phyloP scores from a whole-genome alignment of 2,113 vertebrate genomes.

The Mandrillus leucophaeus region DNA sequence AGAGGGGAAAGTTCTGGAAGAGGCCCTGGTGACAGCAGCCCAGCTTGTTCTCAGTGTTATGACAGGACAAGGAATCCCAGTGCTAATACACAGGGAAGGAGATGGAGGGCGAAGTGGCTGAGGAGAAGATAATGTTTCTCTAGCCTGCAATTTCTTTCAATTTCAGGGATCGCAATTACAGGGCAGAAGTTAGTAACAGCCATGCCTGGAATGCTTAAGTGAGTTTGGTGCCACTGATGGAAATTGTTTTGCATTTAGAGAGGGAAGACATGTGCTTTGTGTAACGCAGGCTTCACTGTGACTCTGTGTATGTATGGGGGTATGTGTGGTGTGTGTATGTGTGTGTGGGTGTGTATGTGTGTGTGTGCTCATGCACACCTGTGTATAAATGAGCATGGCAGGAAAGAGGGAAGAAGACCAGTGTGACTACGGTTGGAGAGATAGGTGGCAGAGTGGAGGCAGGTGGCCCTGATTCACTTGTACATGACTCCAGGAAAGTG shows the following conservation, averaged over 20 bases:
- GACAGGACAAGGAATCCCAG: background rate
- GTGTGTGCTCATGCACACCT: background rate
- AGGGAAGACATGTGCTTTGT: background rate
- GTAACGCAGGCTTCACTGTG: background rate
- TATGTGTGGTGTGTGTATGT: background rate
- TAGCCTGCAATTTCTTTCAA: constrained; percentile 73
- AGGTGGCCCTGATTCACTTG: background rate
- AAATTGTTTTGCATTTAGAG: constrained; percentile 50
- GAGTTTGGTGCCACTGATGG: background rate
- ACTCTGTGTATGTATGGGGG: background rate
- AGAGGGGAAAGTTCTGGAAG: background rate
- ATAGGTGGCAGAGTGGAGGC: fast-evolving
- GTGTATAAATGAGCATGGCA: too few species aligned
- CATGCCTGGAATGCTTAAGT: constrained; percentile 73
- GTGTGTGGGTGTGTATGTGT: background rate
- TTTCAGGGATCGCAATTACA: constrained; percentile 71
- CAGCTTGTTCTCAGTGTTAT: background rate
- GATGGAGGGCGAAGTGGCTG: background rate
- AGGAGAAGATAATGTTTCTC: constrained; percentile 72
- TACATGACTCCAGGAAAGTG: background rate
- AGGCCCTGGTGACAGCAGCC: background rate
- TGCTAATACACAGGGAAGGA: constrained; percentile 15
- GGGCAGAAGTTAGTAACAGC: constrained; percentile 45
- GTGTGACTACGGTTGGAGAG: background rate
- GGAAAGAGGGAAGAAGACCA: background rate